Percentiles rank a stretch among this genome's conserved stretches.
These are phyloP conservation scores for Gambusia holbrooki DNA, from an alignment of 2,113 vertebrate species.

Conservation along the genomic window DNA sequence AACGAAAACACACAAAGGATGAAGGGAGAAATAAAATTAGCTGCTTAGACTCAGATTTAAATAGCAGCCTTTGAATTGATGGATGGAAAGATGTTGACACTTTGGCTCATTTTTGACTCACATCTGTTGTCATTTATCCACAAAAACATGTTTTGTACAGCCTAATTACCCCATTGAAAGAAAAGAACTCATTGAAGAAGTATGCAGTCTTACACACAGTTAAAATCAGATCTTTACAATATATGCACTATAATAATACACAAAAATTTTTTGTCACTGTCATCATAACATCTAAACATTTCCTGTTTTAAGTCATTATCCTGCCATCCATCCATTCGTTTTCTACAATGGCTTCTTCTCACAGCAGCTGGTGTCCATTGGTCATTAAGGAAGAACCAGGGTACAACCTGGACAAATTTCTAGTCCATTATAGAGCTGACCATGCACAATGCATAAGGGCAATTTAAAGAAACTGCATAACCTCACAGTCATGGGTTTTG, in stretches of 20 bases:
- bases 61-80: neutral
- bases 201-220: too few species aligned
- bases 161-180: too few species aligned
- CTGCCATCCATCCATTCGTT: neutral
- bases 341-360: neutral
- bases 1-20: constrained; percentile 11
- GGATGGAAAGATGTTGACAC: too few species aligned
- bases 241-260: too few species aligned
- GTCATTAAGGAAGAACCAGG: neutral
- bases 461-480: neutral
- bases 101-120: too few species aligned
- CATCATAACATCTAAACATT: neutral
- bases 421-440: neutral
- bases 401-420: neutral
- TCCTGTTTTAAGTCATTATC: neutral
- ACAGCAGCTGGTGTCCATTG: neutral
- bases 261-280: too few species aligned
- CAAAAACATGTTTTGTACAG: neutral
- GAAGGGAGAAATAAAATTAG: neutral
- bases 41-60: neutral
- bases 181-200: too few species aligned
- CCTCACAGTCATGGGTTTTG: neutral
- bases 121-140: neutral
- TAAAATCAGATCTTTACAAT: too few species aligned
- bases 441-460: neutral